A percentile compares a stretch with the other conserved stretches of the same genome.
Conservation (phyloP, 2,113 vertebrate species). For the Empidonax traillii region DNA sequence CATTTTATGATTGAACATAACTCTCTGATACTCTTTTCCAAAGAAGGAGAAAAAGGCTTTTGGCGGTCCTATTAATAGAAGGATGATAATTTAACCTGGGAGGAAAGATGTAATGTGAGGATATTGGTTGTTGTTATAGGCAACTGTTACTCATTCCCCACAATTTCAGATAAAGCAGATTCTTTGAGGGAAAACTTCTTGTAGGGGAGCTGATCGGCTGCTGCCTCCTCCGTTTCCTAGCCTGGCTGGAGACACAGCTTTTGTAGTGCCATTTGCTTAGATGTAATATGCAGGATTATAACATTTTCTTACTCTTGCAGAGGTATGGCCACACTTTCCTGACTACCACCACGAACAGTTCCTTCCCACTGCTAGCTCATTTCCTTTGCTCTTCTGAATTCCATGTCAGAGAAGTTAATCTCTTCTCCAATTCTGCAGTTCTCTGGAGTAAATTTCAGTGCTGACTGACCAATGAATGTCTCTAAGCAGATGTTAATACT, state of each 20-base stretch:
- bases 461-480: neutral
- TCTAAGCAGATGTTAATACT: neutral
- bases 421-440: neutral
- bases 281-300: neutral
- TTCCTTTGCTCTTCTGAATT: neutral
- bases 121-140: constrained; percentile 29
- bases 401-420: neutral
- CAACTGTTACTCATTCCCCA: neutral
- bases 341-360: neutral
- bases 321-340: neutral
- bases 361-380: neutral
- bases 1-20: neutral
- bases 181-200: neutral
- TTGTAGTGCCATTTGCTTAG: neutral
- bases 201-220: neutral
- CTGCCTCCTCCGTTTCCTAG: neutral
- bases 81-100: constrained; percentile 15
- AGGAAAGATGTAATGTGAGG: neutral
- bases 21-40: neutral
- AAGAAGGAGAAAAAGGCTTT: constrained; percentile 20
- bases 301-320: neutral
- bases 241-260: neutral
- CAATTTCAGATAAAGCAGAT: neutral
- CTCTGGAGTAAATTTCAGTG: neutral
- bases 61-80: constrained; percentile 10